Base-by-base conservation (phyloP, 2,797 vertebrate genomes). In the Hemibagrus guttatus region DNA sequence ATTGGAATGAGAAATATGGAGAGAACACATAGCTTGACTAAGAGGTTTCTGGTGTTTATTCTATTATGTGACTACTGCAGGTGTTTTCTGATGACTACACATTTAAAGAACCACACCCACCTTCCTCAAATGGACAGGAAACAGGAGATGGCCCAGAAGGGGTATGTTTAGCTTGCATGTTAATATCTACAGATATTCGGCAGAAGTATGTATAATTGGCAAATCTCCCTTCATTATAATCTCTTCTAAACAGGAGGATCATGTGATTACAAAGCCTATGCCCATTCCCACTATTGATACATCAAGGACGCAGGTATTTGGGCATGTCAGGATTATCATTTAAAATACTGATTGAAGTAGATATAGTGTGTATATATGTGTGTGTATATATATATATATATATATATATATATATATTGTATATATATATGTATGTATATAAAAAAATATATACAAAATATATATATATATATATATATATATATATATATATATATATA, bases 241-340 rank as follows among this genome's bases (percentile, higher is more conserved):
- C 3, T 81, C 1, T 85, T 74, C 82, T 80, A 2, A 0, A 86
- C 86, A 99, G 98, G 94, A 93, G 81, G 86, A 86, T 49, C 76
- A 92, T 87, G 91, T 87, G 87, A 92, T 90, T 90, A 92, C 96
- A 90, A 97, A 97, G 92, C 92, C 95, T 59, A 96, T 96, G 94
- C 96, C 96, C 90, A 96, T 97, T 96, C 96, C 97, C 93, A 95
- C 96, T 90, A 96, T 97, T 58, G 96, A 95, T 93, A 95, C 96
- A 83, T 94, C 96, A 88, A 96, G 97, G 93, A 95, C 96, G 93
- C 97, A 98, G 97, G 98, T 99, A 96, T 61, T 54, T 59, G 9
- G 9, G 12, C 71, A 63, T 84, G 54, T 28, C 56, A 21, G 21
- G n/a, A 28, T 71, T 14, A 2, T 78, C 19, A 81, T 83, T 82